Conservation (phyloP, 2,888 invertebrate genomes). For the Priocnemis perturbator region DNA sequence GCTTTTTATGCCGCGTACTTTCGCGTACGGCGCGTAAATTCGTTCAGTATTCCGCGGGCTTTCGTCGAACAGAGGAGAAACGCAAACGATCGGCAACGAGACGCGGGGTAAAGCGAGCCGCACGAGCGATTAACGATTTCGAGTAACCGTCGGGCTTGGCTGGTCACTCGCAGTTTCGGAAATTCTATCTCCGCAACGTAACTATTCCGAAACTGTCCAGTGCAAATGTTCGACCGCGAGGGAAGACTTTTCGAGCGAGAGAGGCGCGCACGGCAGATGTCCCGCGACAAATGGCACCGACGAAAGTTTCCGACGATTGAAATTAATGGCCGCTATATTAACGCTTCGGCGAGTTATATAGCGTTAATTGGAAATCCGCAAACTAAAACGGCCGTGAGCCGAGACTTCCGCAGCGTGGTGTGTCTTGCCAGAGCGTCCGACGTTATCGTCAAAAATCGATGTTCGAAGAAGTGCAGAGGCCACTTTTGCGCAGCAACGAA, state of each 20-base stretch:
- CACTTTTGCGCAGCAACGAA: too few species aligned
- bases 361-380: constrained; percentile 12
- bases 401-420: neutral
- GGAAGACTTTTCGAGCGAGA: constrained; percentile 39
- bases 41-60: too few species aligned
- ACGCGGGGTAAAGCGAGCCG: too few species aligned
- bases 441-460: too few species aligned
- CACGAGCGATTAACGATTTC: too few species aligned
- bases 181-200: constrained; percentile 15
- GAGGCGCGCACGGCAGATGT: constrained; percentile 42
- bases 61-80: neutral
- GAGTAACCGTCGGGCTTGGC: too few species aligned
- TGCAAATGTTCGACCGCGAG: constrained; percentile 41
- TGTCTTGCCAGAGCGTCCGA: too few species aligned
- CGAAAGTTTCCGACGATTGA: constrained; percentile 46
- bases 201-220: constrained; percentile 33
- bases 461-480: too few species aligned
- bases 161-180: constrained; percentile 10
- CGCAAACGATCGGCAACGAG: neutral
- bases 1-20: too few species aligned
- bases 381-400: neutral
- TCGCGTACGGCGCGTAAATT: too few species aligned
- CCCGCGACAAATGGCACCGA: constrained; percentile 49
- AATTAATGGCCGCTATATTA: constrained; percentile 43
- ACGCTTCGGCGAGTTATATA: constrained; percentile 5